These are phyloP conservation scores for Bombus superbus DNA, from an alignment of 1,140 invertebrate genomes.

Conservation along the genomic window DNA sequence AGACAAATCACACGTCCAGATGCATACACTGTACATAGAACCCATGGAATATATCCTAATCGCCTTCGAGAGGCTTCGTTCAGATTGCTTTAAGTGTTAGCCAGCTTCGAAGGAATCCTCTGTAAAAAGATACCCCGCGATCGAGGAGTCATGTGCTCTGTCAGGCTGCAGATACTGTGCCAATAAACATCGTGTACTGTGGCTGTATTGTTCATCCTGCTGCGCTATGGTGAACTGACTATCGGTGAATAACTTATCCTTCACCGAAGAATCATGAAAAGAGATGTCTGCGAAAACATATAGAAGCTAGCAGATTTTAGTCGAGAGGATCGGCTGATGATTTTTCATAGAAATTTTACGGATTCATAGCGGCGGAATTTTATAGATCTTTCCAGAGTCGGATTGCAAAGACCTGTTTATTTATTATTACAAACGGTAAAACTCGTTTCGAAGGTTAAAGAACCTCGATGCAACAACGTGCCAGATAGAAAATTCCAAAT, in stretches of 20 bases:
- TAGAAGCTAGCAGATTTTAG: not conserved
- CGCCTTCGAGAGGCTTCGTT: conserved; percentile 55
- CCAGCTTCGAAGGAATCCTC: conserved; percentile 65
- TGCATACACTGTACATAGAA: conserved; percentile 45
- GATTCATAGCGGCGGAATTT: no score
- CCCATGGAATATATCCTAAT: conserved; percentile 30
- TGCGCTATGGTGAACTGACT: not conserved
- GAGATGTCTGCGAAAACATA: no score
- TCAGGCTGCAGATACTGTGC: not conserved
- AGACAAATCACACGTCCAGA: conserved; percentile 2
- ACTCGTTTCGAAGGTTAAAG: not conserved
- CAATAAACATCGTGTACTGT: not conserved
- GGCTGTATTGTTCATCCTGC: not conserved
- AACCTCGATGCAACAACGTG: not conserved
- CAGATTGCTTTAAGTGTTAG: conserved; percentile 73
- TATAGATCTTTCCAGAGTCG: not conserved
- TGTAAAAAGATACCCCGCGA: conserved; percentile 46
- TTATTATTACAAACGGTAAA: no score
- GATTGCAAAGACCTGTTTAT: not conserved
- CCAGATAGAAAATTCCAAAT: no score
- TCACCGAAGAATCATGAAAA: not conserved
- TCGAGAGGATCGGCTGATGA: not conserved
- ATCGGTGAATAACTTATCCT: not conserved
- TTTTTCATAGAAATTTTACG: not conserved
- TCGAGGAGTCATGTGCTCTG: conserved; percentile 34